A percentile compares a stretch with the other conserved stretches of the same genome.
phyloP scores from a whole-genome alignment of 2,797 vertebrate species.

The Peromyscus eremicus region DNA sequence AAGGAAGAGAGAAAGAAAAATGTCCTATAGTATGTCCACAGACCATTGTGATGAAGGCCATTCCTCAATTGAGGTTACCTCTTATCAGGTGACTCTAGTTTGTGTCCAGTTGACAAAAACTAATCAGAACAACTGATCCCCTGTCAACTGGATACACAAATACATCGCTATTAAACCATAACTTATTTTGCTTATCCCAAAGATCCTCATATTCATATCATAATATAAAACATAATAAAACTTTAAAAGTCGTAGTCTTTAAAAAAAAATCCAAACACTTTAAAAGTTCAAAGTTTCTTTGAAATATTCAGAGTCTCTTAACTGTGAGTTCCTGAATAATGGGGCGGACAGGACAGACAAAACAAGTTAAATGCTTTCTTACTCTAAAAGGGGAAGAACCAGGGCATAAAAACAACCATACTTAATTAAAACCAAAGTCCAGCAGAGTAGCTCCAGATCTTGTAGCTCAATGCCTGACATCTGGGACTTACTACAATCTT shows the following conservation, averaged over 20 bases:
- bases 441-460: not conserved
- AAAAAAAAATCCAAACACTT: not conserved
- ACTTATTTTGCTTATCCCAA: not conserved
- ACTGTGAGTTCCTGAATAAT: not conserved
- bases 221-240: not conserved
- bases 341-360: not conserved
- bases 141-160: not conserved
- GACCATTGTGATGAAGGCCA: not conserved
- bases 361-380: not conserved
- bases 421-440: not conserved
- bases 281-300: not conserved
- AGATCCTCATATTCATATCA: not conserved
- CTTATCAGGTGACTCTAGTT: not conserved
- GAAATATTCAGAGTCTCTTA: not conserved
- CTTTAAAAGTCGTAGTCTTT: not conserved
- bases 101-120: not conserved
- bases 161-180: not conserved
- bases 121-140: not conserved
- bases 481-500: not conserved
- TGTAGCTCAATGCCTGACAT: not conserved
- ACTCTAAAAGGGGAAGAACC: not conserved
- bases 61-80: not conserved
- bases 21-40: not conserved
- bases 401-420: not conserved
- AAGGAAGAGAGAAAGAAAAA: not conserved